A percentile compares a stretch with the other conserved stretches of the same genome.
Evolutionary conservation across 2,888 invertebrate genomes (phyloP).

Genomic region (Trichogramma dendrolimi): DNA sequence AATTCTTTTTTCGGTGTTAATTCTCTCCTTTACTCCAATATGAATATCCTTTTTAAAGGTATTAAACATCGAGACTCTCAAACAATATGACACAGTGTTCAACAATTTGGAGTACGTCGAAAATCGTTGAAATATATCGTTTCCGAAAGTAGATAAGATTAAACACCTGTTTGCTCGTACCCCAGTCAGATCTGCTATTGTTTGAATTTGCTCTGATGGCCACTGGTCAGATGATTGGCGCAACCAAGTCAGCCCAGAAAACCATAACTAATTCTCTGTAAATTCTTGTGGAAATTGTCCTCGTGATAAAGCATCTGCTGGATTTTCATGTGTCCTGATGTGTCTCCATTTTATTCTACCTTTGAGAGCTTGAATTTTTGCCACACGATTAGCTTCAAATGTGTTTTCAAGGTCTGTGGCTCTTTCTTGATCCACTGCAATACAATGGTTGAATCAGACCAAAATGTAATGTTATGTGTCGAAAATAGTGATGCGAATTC

Average conservation of each 20-base stretch:
- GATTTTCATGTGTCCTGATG: too few species aligned
- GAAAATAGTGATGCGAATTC: not conserved
- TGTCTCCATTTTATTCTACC: too few species aligned
- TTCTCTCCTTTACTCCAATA: too few species aligned
- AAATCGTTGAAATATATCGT: too few species aligned
- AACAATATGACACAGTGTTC: too few species aligned
- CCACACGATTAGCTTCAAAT: too few species aligned
- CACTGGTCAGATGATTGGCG: not conserved
- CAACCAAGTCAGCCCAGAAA: not conserved
- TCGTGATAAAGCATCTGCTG: too few species aligned
- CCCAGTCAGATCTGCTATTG: slow-evolving; percentile 5
- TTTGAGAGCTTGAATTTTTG: too few species aligned
- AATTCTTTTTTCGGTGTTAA: not conserved
- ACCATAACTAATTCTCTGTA: not conserved
- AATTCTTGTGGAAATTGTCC: not conserved
- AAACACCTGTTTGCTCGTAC: slow-evolving; percentile 15
- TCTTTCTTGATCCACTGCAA: slow-evolving; percentile 27
- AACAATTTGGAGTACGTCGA: too few species aligned
- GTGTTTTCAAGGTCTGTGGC: not conserved
- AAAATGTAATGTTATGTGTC: slow-evolving; percentile 7
- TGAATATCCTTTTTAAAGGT: too few species aligned
- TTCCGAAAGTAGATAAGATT: not conserved
- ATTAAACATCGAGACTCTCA: too few species aligned
- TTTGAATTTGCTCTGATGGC: not conserved
- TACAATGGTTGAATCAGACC: slow-evolving; percentile 29